A percentile compares a stretch with the other conserved stretches of the same genome.
These are phyloP conservation scores for Rhingia campestris DNA, from an alignment of 2,888 invertebrate genomes.

Conservation along the genomic window DNA sequence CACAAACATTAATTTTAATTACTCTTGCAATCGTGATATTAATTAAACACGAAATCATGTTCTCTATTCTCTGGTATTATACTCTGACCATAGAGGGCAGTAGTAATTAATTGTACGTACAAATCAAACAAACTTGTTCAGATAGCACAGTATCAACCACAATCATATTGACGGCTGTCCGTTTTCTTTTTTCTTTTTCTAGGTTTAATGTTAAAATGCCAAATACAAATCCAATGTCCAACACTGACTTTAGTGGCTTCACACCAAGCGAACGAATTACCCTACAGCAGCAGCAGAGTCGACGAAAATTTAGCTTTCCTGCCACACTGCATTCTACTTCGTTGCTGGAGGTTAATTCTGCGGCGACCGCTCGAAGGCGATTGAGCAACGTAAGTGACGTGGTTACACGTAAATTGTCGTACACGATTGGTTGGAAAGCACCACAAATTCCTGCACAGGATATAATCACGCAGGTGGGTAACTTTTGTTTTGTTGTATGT, in stretches of 20 bases:
- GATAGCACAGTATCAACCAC: background rate
- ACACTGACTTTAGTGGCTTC: conserved; percentile 38
- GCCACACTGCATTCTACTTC: conserved; percentile 83
- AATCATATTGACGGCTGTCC: background rate
- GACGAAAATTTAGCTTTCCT: conserved; percentile 85
- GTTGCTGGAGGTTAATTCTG: conserved; percentile 79
- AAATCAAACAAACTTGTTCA: conserved; percentile 4
- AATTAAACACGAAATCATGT: conserved; percentile 47
- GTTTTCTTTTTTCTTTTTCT: conserved; percentile 13
- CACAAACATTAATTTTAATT: conserved; percentile 44
- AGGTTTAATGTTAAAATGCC: conserved; percentile 19
- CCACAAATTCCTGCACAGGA: conserved; percentile 84
- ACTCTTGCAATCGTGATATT: conserved; percentile 29
- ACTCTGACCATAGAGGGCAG: conserved; percentile 19
- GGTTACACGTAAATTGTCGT: conserved; percentile 91
- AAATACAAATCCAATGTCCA: conserved; percentile 38
- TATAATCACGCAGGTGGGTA: conserved; percentile 83
- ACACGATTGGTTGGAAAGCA: conserved; percentile 88
- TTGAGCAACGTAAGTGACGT: conserved; percentile 90
- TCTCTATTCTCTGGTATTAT: conserved; percentile 21
- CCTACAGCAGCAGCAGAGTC: conserved; percentile 79
- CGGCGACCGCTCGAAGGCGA: conserved; percentile 84
- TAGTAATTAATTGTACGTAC: conserved; percentile 23
- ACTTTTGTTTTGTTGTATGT: background rate
- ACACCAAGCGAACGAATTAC: conserved; percentile 78